phyloP scores from a whole-genome alignment of 2,797 vertebrate genomes.

The Spheniscus humboldti region DNA sequence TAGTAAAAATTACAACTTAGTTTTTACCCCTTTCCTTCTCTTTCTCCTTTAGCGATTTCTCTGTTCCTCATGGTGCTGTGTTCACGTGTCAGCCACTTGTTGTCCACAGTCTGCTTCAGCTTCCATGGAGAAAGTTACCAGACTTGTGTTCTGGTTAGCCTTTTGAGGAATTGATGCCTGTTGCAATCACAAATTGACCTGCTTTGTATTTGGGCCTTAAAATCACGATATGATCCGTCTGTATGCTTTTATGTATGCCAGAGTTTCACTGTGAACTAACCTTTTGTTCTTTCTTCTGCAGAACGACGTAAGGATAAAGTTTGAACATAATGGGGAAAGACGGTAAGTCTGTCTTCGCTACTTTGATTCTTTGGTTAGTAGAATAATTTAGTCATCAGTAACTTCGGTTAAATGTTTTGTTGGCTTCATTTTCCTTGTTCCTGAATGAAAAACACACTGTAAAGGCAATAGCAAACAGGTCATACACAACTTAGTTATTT shows the following conservation, averaged over 20 bases:
- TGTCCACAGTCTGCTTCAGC: neutral
- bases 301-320: constrained; percentile 86
- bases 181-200: neutral
- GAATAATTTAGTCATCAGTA: neutral
- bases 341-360: constrained; percentile 75
- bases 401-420: neutral
- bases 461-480: neutral
- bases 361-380: neutral
- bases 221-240: accelerated
- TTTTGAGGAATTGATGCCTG: neutral
- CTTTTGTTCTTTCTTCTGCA: constrained; percentile 67
- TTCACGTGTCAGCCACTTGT: neutral
- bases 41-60: neutral
- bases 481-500: neutral
- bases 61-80: neutral
- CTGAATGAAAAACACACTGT: neutral
- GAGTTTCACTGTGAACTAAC: constrained; percentile 21
- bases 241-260: neutral
- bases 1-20: neutral
- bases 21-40: neutral
- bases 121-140: neutral
- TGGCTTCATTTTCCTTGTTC: neutral
- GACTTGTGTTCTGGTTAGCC: neutral
- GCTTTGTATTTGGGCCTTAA: neutral
- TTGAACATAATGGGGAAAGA: constrained; percentile 93